phyloP scores from a whole-genome alignment of 2,797 vertebrate species.

The Saxicola maurus region DNA sequence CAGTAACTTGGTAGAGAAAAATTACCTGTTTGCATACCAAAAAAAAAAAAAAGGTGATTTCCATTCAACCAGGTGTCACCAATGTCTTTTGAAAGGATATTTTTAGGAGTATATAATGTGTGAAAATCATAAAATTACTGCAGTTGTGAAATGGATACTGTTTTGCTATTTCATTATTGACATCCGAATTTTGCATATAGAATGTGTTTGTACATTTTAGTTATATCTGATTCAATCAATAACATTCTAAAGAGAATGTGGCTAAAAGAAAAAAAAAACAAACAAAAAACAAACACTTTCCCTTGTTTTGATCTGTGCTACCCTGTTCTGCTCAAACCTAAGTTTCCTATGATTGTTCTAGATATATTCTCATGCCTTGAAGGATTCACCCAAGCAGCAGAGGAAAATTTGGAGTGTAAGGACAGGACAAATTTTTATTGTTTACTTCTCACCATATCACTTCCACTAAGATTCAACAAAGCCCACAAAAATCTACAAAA shows the following conservation, averaged over 20 bases:
- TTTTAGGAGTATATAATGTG: neutral
- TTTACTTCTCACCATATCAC: neutral
- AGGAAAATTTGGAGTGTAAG: neutral
- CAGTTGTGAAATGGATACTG: neutral
- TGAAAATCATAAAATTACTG: neutral
- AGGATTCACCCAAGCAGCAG: neutral
- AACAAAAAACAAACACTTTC: fast-evolving
- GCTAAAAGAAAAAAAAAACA: neutral
- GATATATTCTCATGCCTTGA: neutral
- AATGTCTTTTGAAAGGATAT: neutral
- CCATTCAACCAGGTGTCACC: neutral
- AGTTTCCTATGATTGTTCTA: neutral
- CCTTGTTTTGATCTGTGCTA: neutral
- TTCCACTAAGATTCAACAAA: neutral
- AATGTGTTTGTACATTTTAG: neutral
- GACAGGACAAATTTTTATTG: neutral
- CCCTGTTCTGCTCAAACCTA: neutral
- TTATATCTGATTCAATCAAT: neutral
- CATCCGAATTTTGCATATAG: neutral
- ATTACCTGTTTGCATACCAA: neutral
- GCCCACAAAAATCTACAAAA: neutral
- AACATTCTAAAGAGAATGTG: neutral
- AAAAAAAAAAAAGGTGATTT: neutral
- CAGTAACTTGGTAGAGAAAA: neutral
- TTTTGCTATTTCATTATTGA: neutral